These are phyloP conservation scores for Ceratina calcarata DNA, from an alignment of 1,140 invertebrate species.

Conservation along the genomic window DNA sequence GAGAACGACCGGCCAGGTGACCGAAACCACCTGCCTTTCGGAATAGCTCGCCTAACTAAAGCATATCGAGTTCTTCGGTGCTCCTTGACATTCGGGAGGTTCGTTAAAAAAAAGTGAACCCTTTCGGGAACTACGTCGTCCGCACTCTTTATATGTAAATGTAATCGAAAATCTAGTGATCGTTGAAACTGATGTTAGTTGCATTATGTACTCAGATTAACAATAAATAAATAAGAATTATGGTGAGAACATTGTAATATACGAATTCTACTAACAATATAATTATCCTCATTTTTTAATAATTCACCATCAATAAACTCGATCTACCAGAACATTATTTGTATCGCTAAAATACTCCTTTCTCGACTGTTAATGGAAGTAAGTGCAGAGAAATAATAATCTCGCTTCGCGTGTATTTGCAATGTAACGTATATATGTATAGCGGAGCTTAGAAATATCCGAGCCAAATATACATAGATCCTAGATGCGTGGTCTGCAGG, in stretches of 20 bases:
- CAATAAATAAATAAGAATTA: no score
- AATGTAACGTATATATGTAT: slow-evolving; percentile 46
- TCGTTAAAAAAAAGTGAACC: slow-evolving; percentile 22
- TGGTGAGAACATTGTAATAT: no score
- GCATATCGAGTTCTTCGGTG: slow-evolving; percentile 53
- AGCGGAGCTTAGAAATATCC: slow-evolving; percentile 40
- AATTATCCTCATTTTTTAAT: no score
- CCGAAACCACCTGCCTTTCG: slow-evolving; percentile 62
- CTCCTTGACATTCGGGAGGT: slow-evolving; percentile 40
- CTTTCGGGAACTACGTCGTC: background rate
- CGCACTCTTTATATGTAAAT: background rate
- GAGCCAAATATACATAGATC: slow-evolving; percentile 44
- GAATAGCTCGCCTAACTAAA: slow-evolving; percentile 47
- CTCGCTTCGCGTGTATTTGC: slow-evolving; percentile 6
- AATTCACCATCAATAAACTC: background rate
- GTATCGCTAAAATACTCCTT: background rate
- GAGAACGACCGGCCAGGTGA: slow-evolving; percentile 56
- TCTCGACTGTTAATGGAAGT: no score
- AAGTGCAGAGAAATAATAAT: no score
- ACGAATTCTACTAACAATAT: no score
- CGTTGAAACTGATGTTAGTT: no score
- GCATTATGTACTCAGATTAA: no score
- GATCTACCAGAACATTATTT: background rate
- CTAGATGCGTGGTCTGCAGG: slow-evolving; percentile 55
- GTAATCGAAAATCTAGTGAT: no score